phyloP scores from a whole-genome alignment of 2,888 invertebrate species.

The Tinea trinotella region DNA sequence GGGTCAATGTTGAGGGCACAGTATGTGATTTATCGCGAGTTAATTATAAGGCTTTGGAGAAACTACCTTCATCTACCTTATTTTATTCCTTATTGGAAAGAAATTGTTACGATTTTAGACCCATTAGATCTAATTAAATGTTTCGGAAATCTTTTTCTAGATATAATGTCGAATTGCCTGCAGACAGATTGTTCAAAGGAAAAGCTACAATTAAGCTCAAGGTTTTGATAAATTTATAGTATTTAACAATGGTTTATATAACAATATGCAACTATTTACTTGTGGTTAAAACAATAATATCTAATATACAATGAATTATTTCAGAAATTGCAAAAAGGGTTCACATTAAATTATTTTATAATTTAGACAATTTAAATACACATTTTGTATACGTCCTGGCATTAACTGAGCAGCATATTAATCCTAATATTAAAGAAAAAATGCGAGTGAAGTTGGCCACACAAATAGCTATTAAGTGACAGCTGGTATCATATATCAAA shows the following conservation, averaged over 20 bases:
- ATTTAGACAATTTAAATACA: conserved; percentile 3
- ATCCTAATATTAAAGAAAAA: neutral
- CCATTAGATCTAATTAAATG: conserved; percentile 23
- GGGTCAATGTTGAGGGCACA: neutral
- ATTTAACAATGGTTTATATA: too few relatives aligned
- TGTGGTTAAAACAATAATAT: too few relatives aligned
- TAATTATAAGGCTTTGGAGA: conserved; percentile 3
- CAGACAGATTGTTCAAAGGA: too few relatives aligned
- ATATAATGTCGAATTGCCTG: conserved; percentile 21
- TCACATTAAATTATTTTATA: conserved; percentile 16
- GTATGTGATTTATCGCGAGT: conserved; percentile 18
- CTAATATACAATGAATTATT: neutral
- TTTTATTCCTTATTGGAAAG: conserved; percentile 10
- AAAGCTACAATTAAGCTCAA: too few relatives aligned
- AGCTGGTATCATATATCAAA: neutral
- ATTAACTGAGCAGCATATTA: conserved; percentile 10
- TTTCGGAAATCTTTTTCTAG: conserved; percentile 21
- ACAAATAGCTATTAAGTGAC: conserved; percentile 5
- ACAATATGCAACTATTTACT: neutral
- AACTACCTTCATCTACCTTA: conserved; percentile 14
- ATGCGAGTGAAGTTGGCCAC: conserved; percentile 4
- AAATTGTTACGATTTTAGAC: conserved; percentile 22
- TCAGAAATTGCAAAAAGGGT: neutral
- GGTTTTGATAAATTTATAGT: too few relatives aligned
- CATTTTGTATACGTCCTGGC: conserved; percentile 16